Evolutionary conservation across 1,140 invertebrate genomes (phyloP).

Genomic region (Camponotus pennsylvanicus): DNA sequence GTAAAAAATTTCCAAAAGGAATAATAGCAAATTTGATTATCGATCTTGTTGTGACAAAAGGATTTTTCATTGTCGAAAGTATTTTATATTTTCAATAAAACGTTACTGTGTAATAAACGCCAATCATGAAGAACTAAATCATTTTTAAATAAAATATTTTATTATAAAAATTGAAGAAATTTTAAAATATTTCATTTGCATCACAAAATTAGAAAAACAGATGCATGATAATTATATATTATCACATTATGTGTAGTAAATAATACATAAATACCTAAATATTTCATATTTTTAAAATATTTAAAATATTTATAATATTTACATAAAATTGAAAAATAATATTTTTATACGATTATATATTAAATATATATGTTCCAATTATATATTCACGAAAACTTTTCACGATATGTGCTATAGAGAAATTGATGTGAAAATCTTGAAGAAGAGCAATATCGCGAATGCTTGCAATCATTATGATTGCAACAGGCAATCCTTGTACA

Average conservation of each 20-base stretch:
- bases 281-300: background rate
- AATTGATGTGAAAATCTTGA: slow-evolving; percentile 51
- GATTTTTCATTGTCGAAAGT: background rate
- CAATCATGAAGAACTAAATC: background rate
- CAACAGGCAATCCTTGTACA: slow-evolving; percentile 62
- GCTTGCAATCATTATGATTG: slow-evolving; percentile 46
- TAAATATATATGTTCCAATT: background rate
- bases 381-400: background rate
- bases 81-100: background rate
- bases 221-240: background rate
- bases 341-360: background rate
- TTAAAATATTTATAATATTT: background rate
- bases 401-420: slow-evolving; percentile 29
- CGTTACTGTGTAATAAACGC: background rate
- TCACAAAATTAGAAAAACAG: too few relatives aligned
- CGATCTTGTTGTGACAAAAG: background rate
- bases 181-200: background rate
- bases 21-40: background rate
- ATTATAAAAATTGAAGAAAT: background rate
- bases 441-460: slow-evolving; percentile 38
- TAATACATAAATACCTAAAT: background rate
- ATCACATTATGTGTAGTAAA: background rate
- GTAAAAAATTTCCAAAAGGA: background rate
- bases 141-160: background rate
- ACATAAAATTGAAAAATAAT: background rate